Base-by-base conservation (phyloP, 2,113 vertebrate genomes). In the Callaeas wilsoni region DNA sequence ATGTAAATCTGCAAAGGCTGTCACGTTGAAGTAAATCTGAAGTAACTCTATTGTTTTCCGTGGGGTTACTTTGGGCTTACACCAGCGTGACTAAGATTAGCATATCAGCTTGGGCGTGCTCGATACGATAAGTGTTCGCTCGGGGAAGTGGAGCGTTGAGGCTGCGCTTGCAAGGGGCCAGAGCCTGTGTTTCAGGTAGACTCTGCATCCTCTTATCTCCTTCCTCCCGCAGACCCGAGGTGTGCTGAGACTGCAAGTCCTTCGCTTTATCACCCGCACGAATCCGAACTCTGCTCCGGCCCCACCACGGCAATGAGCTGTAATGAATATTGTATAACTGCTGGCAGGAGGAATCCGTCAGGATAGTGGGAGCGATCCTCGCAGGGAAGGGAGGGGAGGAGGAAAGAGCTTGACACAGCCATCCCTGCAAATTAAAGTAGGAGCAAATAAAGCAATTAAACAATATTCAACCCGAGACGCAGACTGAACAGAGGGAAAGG, bases 41-140 rank as follows among this genome's bases (percentile, higher is more conserved):
- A 96, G 93, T 83, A 91, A 91, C 94, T 87, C 87, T 5, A 79
- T 91, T 95, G 91, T 95, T 94, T 94, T 56, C 77, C 53, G 4
- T 4, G 0, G 77, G 89, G 81, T 93, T 91, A 89, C 91, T 91
- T 76, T 13, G 56, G 77, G 91, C 44, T 97, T 89, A 85, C 81
- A 82, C 80, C 84, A 91, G 81, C 19, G 23, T 95, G 95, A 95
- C 91, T 56, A 13, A 91, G 93, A 96, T 97, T 91, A 94, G 73
- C 76, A 5, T 81, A 89, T 90, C 20, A 11, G 78, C 88, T 57
- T 53, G 86, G 94, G 92, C 9, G 26, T 69, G 90, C 75, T 93
- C 44, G 0, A 14, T 64, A 19, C 2, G 26, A 88, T 83, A 90
- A 82, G 50, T 1, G 0, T 1, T 82, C 2, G 2, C 77, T 55